These are phyloP conservation scores for Tanytarsus gracilentus DNA, from an alignment of 2,888 invertebrate species.

Conservation along the genomic window DNA sequence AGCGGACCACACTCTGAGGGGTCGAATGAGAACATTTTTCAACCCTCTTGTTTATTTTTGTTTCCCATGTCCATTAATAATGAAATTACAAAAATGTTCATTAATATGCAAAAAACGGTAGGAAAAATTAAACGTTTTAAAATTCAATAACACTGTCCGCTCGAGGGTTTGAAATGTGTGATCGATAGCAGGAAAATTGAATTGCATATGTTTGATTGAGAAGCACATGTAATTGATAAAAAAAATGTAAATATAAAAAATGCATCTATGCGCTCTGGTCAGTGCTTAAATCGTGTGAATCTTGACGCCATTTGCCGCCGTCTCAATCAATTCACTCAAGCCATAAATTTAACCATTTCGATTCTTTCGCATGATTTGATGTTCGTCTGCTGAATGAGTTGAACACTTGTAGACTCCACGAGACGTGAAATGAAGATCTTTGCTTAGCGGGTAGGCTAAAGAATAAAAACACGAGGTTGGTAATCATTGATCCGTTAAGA, in stretches of 20 bases:
- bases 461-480: too few species aligned
- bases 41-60: constrained; percentile 7
- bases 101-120: constrained; percentile 20
- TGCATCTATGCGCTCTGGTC: background rate
- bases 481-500: constrained; percentile 25
- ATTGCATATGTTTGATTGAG: too few species aligned
- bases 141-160: background rate
- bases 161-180: constrained; percentile 17
- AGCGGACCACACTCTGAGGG: background rate
- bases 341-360: constrained; percentile 2
- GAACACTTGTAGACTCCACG: constrained; percentile 22
- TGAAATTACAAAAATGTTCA: background rate
- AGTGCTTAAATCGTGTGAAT: constrained; percentile 21
- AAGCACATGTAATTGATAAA: too few species aligned
- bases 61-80: constrained; percentile 27
- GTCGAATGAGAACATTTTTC: background rate
- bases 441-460: constrained; percentile 3
- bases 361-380: constrained; percentile 13
- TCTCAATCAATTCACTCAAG: background rate
- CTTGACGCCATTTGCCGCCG: constrained; percentile 23
- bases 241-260: too few species aligned
- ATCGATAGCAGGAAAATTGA: background rate
- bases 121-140: background rate
- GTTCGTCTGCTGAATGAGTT: background rate
- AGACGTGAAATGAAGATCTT: constrained; percentile 18